Evolutionary conservation across 2,113 vertebrate genomes (phyloP), one percentile per base, ranked within the genome.

Genomic region (Spea multiplicata): DNA sequence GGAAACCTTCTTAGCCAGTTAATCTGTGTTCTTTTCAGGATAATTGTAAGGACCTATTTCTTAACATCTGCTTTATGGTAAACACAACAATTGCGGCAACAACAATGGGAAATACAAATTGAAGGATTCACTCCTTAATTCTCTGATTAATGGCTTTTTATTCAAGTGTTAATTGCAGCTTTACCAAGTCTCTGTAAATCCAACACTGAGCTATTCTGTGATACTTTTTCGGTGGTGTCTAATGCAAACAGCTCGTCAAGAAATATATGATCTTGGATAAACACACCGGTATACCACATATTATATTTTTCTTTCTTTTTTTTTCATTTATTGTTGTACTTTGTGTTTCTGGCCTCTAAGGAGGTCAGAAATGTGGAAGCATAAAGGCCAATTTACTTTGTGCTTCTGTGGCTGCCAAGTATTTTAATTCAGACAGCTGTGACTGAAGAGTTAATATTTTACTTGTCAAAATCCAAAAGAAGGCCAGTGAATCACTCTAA

Each of bases 361-460:
- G 97, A 96, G 96, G 96, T 98, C 97, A 98, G 95, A 93, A 94
- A 93, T 96, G 95, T 97, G 95, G 95, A 96, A 98, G 98, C 97
- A 98, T 98, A 97, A 99, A 98, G 97, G 96, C 94, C 97, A 99
- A 99, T 98, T 99, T 98, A 99, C 98, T 99, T 99, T 98, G 95
- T 92, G 92, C 95, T 96, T 98, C 96, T 96, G 89, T 91, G 91
- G 95, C 95, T 97, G 94, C 95, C 95, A 97, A 99, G 97, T 98
- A 99, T 99, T 99, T 99, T 99, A 99, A 99, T 99, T 98, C 95
- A 95, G 97, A 99, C 97, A 99, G 97, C 97, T 98, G 96, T 98
- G 97, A 99, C 96, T 97, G 97, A 99, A 98, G 97, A 99, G 97
- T 99, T 99, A 98, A 99, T 99, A 98, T 98, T 98, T 98, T 96